Evolutionary conservation across 2,113 vertebrate species (phyloP).

Genomic region (Geothlypis trichas): DNA sequence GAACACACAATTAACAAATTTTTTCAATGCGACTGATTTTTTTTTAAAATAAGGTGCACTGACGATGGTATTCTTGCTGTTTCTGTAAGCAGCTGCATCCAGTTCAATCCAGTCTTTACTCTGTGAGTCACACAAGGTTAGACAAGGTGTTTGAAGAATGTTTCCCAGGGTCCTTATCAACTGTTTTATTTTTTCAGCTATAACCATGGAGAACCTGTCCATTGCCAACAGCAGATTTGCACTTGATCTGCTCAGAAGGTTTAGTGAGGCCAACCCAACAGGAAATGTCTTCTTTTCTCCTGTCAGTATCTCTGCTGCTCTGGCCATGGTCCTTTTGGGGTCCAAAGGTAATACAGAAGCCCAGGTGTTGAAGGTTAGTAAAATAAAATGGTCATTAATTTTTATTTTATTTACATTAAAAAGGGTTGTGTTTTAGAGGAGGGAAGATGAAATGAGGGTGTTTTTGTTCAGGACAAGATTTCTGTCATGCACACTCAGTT

Average conservation of each 20-base stretch:
- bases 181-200: slow-evolving; percentile 48
- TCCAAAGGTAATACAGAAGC: slow-evolving; percentile 58
- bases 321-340: slow-evolving; percentile 75
- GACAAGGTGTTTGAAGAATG: not conserved
- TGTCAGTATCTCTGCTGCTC: slow-evolving; percentile 65
- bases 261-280: slow-evolving; percentile 35
- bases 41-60: not conserved
- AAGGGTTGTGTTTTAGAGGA: not conserved
- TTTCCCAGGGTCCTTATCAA: not conserved
- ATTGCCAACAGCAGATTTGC: slow-evolving; percentile 67
- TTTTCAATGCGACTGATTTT: not conserved
- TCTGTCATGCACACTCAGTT: not conserved
- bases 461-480: not conserved
- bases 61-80: not conserved
- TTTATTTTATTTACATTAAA: not conserved
- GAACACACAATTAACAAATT: not conserved
- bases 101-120: not conserved
- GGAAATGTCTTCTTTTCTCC: slow-evolving; percentile 78
- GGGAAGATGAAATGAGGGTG: not conserved
- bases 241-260: slow-evolving; percentile 59
- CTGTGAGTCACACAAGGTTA: not conserved
- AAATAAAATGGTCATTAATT: not conserved
- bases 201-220: slow-evolving; percentile 69
- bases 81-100: not conserved
- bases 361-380: slow-evolving; percentile 74